Base-by-base conservation (phyloP, 1,140 invertebrate species). In the Mylabris phalerata region DNA sequence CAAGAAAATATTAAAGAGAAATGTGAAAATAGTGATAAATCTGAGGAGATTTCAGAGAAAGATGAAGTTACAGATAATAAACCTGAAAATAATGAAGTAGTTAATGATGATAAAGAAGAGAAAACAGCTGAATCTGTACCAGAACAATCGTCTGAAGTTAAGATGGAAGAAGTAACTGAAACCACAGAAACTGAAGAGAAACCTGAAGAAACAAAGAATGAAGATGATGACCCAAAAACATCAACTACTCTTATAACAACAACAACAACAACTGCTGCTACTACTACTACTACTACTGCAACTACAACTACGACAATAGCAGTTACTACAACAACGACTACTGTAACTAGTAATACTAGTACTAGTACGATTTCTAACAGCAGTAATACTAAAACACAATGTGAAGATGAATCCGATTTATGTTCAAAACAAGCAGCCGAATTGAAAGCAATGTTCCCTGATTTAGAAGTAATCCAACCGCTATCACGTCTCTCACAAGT, bases 391-490 rank as follows among this genome's bases (percentile, higher is more conserved):
- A 70, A 46, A 55, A 65, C 43, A 26, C 44, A 39, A 60, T 69
- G 73, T 5, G 78, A 79, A 61, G 74, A 75, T 40, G 39, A 40
- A 42, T 73, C 75, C 26, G 76, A 84, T 67, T 79, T 83, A 57
- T 82, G 79, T 64, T 82, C 81, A 25, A 83, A 84, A 67, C 82
- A 85, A 72, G 80, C 80, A 19, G 83, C 82, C 2, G 83, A 85
- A 71, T 73, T 87, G 0, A 86, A 87, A 70, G 84, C 84, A 0
- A 84, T 86, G 77, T 87, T 87, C 58, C 85, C 85, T 5, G 85
- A 87, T 67, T 74, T 87, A 32, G 85, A 87, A 72, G 84, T 87
- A 0, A 86, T 87, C 61, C 84, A 87, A 65, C 84, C 83, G 0
- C 72, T 83, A 2, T 80, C 79, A 0, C 71, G 79, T 50, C 70